These are phyloP conservation scores for Monoplex corrugatus DNA, from an alignment of 2,888 invertebrate species.

Conservation along the genomic window DNA sequence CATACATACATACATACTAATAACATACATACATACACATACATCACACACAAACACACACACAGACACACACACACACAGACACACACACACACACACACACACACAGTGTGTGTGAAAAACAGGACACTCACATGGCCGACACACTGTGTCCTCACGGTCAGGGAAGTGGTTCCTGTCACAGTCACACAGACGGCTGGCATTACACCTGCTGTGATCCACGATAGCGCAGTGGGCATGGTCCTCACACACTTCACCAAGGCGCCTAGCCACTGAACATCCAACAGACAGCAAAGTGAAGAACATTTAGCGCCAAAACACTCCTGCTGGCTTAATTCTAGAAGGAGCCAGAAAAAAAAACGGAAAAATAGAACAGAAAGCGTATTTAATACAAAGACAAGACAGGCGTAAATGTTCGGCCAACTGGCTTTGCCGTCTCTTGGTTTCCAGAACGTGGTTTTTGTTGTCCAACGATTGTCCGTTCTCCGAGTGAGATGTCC, in stretches of 20 bases:
- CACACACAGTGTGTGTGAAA: neutral
- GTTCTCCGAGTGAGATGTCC: no score
- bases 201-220: constrained; percentile 39
- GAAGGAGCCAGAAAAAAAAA: neutral
- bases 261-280: neutral
- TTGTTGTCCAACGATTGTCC: no score
- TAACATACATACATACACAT: neutral
- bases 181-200: constrained; percentile 32
- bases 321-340: neutral
- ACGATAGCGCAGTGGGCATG: constrained; percentile 19
- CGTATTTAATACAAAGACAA: no score
- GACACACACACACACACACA: constrained; percentile 3
- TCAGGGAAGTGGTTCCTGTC: constrained; percentile 2
- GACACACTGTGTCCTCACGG: neutral
- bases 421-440: no score
- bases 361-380: neutral
- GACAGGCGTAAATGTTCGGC: no score
- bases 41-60: neutral
- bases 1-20: neutral
- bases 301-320: neutral
- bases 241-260: constrained; percentile 28
- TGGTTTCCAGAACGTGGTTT: no score
- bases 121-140: constrained; percentile 23
- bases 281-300: neutral
- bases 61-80: neutral